Conservation (phyloP, 2,797 vertebrate species). For the Chelon auratus region DNA sequence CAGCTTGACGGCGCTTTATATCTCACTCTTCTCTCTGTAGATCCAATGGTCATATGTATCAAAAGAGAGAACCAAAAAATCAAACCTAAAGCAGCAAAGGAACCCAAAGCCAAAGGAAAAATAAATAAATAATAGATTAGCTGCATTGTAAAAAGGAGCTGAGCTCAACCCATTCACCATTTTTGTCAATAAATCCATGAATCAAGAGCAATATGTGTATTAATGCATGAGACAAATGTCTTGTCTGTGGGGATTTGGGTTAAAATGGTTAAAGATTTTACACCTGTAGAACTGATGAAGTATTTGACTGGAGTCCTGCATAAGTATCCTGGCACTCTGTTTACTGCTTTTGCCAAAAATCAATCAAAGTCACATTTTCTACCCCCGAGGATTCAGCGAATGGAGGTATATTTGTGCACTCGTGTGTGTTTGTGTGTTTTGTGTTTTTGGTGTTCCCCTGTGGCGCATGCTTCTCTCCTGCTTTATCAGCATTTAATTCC, state of each 20-base stretch:
- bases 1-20: not conserved
- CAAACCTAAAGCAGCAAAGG: not conserved
- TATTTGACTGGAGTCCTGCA: conserved; percentile 31
- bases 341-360: conserved; percentile 58
- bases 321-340: conserved; percentile 28
- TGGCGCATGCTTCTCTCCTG: conserved; percentile 13
- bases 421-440: conserved; percentile 10
- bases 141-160: conserved; percentile 1
- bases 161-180: not conserved
- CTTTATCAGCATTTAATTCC: conserved; percentile 36
- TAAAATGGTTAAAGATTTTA: conserved; percentile 5
- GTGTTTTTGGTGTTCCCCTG: conserved; percentile 13
- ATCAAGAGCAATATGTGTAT: not conserved
- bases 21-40: not conserved
- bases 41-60: not conserved
- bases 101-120: conserved; percentile 10
- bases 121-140: not conserved
- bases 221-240: not conserved
- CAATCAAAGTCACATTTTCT: conserved; percentile 39
- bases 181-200: conserved; percentile 18
- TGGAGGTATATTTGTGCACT: not conserved
- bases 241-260: conserved; percentile 1
- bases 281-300: conserved; percentile 29
- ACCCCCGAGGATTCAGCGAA: conserved; percentile 18
- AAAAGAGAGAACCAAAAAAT: not conserved